Conservation (phyloP, 2,797 vertebrate genomes). For the Toxotes lorentzi region DNA sequence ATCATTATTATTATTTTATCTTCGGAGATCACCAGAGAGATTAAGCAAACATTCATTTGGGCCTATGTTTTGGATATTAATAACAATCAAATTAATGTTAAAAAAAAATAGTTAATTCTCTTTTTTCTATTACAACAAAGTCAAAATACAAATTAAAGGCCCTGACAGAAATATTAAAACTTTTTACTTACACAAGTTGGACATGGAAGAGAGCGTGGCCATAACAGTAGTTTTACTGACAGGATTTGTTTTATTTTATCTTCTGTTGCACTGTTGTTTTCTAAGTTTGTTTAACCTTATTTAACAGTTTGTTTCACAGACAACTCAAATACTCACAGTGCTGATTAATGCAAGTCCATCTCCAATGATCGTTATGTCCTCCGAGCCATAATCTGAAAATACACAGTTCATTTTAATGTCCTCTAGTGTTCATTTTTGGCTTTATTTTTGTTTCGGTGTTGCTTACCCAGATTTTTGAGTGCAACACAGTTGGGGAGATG, state of each 20-base stretch:
- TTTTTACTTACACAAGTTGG: no score
- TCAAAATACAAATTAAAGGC: background rate
- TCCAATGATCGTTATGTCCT: conserved; percentile 92
- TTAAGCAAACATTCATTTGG: background rate
- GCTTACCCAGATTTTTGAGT: conserved; percentile 76
- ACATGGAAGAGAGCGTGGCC: background rate
- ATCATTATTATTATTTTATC: no score
- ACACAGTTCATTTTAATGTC: background rate
- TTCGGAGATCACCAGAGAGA: background rate
- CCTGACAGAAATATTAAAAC: background rate
- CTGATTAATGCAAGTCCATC: conserved; percentile 92
- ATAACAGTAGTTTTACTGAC: background rate
- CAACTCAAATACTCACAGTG: conserved; percentile 84
- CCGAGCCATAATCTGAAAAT: conserved; percentile 87
- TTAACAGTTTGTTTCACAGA: no score
- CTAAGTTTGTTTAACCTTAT: background rate
- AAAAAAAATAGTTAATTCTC: background rate
- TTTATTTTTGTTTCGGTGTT: background rate
- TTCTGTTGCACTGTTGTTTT: background rate
- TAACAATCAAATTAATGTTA: no score
- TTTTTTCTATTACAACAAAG: background rate
- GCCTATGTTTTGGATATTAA: background rate
- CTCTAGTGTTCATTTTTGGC: accelerated
- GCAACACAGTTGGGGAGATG: conserved; percentile 77
- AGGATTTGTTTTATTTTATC: background rate